Evolutionary conservation across 1,140 invertebrate genomes (phyloP).

Genomic region (Anadara kagoshimensis): DNA sequence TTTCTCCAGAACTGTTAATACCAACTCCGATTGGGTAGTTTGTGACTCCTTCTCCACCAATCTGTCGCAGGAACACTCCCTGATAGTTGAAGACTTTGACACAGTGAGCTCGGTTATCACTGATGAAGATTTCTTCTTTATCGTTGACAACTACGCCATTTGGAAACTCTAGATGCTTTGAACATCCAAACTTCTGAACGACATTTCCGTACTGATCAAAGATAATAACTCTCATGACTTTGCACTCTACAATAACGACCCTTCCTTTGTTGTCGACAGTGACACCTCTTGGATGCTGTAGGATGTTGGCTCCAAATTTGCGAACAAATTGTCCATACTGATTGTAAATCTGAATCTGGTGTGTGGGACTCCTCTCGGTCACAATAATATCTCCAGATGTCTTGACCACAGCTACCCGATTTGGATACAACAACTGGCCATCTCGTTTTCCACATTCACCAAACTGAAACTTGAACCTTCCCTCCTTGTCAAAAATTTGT

Average conservation of each 20-base stretch:
- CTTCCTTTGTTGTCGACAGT: constrained; percentile 97
- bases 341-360: constrained; percentile 99
- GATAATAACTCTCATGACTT: constrained; percentile 99
- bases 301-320: constrained; percentile 98
- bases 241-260: constrained; percentile 99
- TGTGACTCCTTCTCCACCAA: constrained; percentile 98
- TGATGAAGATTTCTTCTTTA: constrained; percentile 99
- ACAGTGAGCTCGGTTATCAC: constrained; percentile 99
- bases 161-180: constrained; percentile 99
- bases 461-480: constrained; percentile 99
- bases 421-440: constrained; percentile 97
- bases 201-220: constrained; percentile 98
- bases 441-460: constrained; percentile 96
- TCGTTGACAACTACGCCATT: constrained; percentile 99
- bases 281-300: constrained; percentile 96
- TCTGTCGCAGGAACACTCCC: constrained; percentile 96
- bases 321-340: constrained; percentile 99
- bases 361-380: constrained; percentile 96
- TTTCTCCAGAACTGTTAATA: constrained; percentile 96
- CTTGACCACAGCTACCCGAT: constrained; percentile 97
- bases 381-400: constrained; percentile 98
- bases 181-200: constrained; percentile 98
- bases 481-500: constrained; percentile 97
- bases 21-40: constrained; percentile 99
- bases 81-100: constrained; percentile 99